Conservation (phyloP, 2,888 invertebrate genomes). For the Geotrupes spiniger region DNA sequence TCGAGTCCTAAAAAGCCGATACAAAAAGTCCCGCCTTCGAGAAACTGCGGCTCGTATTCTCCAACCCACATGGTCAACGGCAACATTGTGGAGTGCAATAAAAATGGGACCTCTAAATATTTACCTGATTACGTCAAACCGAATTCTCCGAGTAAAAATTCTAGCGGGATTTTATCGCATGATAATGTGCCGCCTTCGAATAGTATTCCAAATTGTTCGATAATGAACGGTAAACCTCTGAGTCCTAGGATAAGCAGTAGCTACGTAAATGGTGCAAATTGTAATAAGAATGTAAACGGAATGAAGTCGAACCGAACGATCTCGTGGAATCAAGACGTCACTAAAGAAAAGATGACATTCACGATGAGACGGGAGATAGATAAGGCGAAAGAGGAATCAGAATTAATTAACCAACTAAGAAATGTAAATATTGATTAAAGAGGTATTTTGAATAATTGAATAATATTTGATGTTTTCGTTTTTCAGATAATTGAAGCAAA, state of each 20-base stretch:
- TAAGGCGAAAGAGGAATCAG: constrained; percentile 84
- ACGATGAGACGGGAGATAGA: constrained; percentile 92
- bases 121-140: constrained; percentile 62
- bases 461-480: constrained; percentile 20
- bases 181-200: constrained; percentile 50
- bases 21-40: constrained; percentile 77
- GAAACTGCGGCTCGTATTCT: constrained; percentile 51
- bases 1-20: constrained; percentile 63
- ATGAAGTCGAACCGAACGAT: constrained; percentile 53
- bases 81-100: constrained; percentile 39
- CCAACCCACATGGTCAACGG: constrained; percentile 31
- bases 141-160: constrained; percentile 63
- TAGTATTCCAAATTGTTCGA: constrained; percentile 31
- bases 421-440: constrained; percentile 59
- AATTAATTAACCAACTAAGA: constrained; percentile 79
- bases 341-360: constrained; percentile 77
- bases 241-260: constrained; percentile 56
- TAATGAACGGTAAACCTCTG: constrained; percentile 38
- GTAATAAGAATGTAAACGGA: constrained; percentile 44
- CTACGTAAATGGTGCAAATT: constrained; percentile 59
- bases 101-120: constrained; percentile 37
- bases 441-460: constrained; percentile 7
- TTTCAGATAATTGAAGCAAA: constrained; percentile 83
- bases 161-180: constrained; percentile 59
- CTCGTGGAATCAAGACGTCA: constrained; percentile 71